phyloP scores from a whole-genome alignment of 2,888 invertebrate genomes.

The Lobophora halterata region DNA sequence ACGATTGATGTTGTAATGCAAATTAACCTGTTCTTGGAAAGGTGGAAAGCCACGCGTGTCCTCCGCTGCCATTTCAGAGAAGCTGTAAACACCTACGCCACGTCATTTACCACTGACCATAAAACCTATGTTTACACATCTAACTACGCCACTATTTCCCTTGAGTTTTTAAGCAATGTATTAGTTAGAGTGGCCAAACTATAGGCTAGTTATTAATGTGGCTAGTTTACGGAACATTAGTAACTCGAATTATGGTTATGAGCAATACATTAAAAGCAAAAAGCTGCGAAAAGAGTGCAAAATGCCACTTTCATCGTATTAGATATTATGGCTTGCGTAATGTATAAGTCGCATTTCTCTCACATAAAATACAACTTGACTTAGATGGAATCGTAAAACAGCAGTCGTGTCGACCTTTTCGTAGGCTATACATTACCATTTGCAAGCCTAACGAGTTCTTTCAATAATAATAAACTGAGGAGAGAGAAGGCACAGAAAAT shows the following conservation, averaged over 20 bases:
- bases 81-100: slow-evolving; percentile 50
- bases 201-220: slow-evolving; percentile 4
- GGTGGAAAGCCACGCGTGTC: slow-evolving; percentile 36
- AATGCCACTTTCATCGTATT: slow-evolving; percentile 23
- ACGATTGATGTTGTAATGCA: slow-evolving; percentile 38
- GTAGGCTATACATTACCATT: slow-evolving; percentile 47
- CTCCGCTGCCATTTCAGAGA: slow-evolving; percentile 41
- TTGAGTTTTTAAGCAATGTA: slow-evolving; percentile 37
- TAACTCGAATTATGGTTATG: slow-evolving; percentile 17
- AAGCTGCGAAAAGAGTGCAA: slow-evolving; percentile 22
- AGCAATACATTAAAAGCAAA: slow-evolving; percentile 26
- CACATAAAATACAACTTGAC: slow-evolving; percentile 54
- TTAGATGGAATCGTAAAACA: slow-evolving; percentile 53
- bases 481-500: no score
- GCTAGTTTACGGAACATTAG: slow-evolving; percentile 22
- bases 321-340: slow-evolving; percentile 41
- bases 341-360: slow-evolving; percentile 33
- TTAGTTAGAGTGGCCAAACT: slow-evolving; percentile 24
- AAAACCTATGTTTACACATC: slow-evolving; percentile 38
- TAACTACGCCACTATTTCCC: slow-evolving; percentile 32
- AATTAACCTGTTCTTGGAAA: slow-evolving; percentile 56
- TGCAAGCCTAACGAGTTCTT: slow-evolving; percentile 40
- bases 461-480: slow-evolving; percentile 35
- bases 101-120: slow-evolving; percentile 33
- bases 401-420: slow-evolving; percentile 35